A percentile compares a stretch with the other conserved stretches of the same genome.
Evolutionary conservation across 1,140 invertebrate species (phyloP).

Genomic region (Streblospio benedicti): DNA sequence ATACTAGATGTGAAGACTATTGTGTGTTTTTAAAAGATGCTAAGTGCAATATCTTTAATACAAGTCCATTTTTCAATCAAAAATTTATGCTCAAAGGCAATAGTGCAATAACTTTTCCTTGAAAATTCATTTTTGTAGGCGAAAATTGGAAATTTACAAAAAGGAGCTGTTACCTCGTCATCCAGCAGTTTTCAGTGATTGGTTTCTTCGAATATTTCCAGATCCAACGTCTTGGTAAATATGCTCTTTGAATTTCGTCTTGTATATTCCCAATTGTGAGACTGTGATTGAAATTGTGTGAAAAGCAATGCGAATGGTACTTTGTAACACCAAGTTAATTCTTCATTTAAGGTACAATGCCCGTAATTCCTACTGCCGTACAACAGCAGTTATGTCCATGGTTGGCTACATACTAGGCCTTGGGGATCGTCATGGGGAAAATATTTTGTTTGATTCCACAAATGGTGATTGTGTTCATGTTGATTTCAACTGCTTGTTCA

Average conservation of each 20-base stretch:
- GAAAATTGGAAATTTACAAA: slow-evolving; percentile 65
- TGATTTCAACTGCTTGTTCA: slow-evolving; percentile 97
- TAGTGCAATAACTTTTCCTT: too few relatives aligned
- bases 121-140: slow-evolving; percentile 24
- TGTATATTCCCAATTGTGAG: too few relatives aligned
- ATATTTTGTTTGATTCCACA: slow-evolving; percentile 84
- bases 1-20: too few relatives aligned
- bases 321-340: too few relatives aligned
- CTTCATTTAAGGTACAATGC: slow-evolving; percentile 56
- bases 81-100: too few relatives aligned
- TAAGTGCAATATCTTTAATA: too few relatives aligned
- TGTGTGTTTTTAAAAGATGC: too few relatives aligned
- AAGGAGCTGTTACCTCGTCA: slow-evolving; percentile 63
- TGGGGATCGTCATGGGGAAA: slow-evolving; percentile 95
- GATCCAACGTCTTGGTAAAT: slow-evolving; percentile 78
- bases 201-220: slow-evolving; percentile 79
- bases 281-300: too few relatives aligned
- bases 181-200: slow-evolving; percentile 80
- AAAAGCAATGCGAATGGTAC: too few relatives aligned
- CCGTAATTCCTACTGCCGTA: slow-evolving; percentile 74
- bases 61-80: too few relatives aligned
- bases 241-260: slow-evolving; percentile 6
- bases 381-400: slow-evolving; percentile 94
- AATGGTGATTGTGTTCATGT: slow-evolving; percentile 92
- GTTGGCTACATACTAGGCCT: slow-evolving; percentile 94